phyloP scores from a whole-genome alignment of 2,797 vertebrate species.

The Sitta carolinensis region DNA sequence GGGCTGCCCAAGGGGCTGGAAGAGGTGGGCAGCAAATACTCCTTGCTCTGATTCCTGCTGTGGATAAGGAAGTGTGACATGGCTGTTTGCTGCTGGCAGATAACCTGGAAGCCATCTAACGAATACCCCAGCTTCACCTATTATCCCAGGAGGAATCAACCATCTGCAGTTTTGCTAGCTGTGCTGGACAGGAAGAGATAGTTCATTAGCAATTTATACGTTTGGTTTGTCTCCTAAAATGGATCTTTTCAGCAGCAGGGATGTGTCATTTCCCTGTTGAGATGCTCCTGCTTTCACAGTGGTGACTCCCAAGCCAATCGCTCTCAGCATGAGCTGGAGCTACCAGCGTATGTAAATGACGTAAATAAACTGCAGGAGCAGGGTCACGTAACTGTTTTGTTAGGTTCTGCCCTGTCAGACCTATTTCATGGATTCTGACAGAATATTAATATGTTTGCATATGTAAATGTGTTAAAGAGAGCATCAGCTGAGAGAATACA shows the following conservation, averaged over 20 bases:
- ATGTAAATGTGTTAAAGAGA: slow-evolving; percentile 64
- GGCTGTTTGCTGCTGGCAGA: background rate
- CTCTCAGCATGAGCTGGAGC: background rate
- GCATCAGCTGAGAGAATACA: slow-evolving; percentile 57
- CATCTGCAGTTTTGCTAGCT: slow-evolving; percentile 33
- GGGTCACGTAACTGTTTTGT: slow-evolving; percentile 7
- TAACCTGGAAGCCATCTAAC: slow-evolving; percentile 20
- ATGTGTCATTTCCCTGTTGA: slow-evolving; percentile 37
- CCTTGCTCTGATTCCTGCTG: background rate
- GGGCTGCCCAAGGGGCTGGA: background rate
- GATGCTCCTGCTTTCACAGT: slow-evolving; percentile 3
- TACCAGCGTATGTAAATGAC: background rate
- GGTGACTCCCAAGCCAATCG: background rate
- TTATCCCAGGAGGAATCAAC: slow-evolving; percentile 31
- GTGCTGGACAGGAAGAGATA: background rate
- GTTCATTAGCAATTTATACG: slow-evolving; percentile 39
- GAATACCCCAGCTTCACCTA: slow-evolving; percentile 29
- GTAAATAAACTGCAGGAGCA: background rate
- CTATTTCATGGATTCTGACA: slow-evolving; percentile 7
- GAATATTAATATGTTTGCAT: slow-evolving; percentile 58
- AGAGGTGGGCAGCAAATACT: background rate
- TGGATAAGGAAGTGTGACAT: background rate
- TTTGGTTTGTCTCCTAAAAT: slow-evolving; percentile 38
- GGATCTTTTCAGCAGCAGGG: slow-evolving; percentile 24
- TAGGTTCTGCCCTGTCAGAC: slow-evolving; percentile 43